Evolutionary conservation across 2,888 invertebrate species (phyloP), one percentile per base, ranked within the genome.

Genomic region (Zaprionus bogoriensis): DNA sequence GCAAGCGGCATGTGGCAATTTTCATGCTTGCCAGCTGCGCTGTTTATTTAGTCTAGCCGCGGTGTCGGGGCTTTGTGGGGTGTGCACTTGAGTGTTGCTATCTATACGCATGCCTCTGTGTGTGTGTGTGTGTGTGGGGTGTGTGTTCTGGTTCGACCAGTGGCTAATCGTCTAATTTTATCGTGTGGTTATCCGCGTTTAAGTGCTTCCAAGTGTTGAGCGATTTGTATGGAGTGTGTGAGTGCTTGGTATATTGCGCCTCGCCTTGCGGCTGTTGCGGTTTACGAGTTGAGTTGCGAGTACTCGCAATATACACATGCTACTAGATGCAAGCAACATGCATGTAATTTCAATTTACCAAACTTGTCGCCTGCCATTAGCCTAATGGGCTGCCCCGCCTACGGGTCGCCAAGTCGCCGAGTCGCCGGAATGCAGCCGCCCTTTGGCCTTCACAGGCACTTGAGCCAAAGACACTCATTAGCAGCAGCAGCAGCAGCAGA

Each of bases 121-220:
- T 38, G 32, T 53, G 41, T 58, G 47, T 25, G 50, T 2, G 6
- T 42, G 17, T 41, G 19, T 32, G 25, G 32, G 20, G 46, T 32
- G 67, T 41, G 28, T 48, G 45, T 28, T 62, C 38, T 47, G 47
- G 67, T 36, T 57, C 63, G 61, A 42, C 61, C 64, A 64, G 59
- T 68, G 66, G 87, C 71, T 82, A 82, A 82, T 86, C 84, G 80
- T 80, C 69, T 79, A 82, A 76, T 83, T 82, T 86, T 82, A 85
- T 83, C 81, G 77, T 83, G 83, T 80, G 83, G 86, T 80, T 82
- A 83, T 77, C 61, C 69, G 63, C 76, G 79, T 67, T 80, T 80
- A 85, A 80, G 85, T 85, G 85, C 79, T 76, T 47, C 60, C 52
- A 82, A 80, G 80, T 80, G 80, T 63, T 75, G 85, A 80, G 47